Base-by-base conservation (phyloP, 2,113 vertebrate genomes). In the Equus quagga region DNA sequence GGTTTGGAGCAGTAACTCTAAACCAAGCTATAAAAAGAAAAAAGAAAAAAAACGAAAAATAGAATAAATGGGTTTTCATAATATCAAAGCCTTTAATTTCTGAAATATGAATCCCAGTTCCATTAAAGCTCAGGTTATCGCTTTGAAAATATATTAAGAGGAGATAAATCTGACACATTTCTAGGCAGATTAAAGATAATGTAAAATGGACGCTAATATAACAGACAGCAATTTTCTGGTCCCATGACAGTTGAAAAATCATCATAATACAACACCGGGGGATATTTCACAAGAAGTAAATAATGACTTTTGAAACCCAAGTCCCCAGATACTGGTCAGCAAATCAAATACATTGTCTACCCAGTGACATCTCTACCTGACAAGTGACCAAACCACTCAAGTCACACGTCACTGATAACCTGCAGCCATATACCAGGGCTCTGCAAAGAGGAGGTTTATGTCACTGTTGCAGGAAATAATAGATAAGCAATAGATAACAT, bases 221-320 rank as follows among this genome's bases (percentile, higher is more conserved):
- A 98, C 76, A 97, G 96, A 98, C 84, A 97, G 33, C 76, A 97
- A 98, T 94, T 97, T 93, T 89, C 72, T 79, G 46, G 24, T 98
- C 75, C 64, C 31, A 78, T 94, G 94, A 86, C 97, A 85, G 49
- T 72, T 90, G 31, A 67, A 94, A 94, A 90, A 86, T 81, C 88
- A 86, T 94, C 23, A 86, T 84, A 91, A 85, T 69, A 41, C 67
- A 96, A 97, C 26, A 89, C 19, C 80, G 89, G 46, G 76, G 67
- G 41, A 60, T 87, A 88, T 41, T 93, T 81, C n/a, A 89, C 6
- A 51, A 81, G 54, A 92, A 81, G 8, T 89, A 85, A 95, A 1
- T 36, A 82, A 84, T 41, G 6, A 56, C 6, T 14, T 96, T 84
- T 46, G 14, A 96, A 93, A 87, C 36, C 33, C 73, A 10, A 79